Conservation (phyloP, 2,797 vertebrate genomes). For the Australoheros facetus region DNA sequence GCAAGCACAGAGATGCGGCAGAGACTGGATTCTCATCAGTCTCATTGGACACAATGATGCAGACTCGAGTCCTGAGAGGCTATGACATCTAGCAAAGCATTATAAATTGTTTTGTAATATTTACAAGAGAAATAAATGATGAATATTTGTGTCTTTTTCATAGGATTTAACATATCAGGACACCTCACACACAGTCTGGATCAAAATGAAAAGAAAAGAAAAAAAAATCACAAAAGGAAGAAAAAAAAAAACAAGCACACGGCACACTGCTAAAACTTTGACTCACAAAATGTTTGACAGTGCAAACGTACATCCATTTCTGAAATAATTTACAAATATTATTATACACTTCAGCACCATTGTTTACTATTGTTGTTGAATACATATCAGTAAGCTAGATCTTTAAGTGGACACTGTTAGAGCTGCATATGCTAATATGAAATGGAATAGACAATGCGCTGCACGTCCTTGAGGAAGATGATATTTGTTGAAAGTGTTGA, state of each 20-base stretch:
- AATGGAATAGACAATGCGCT: slow-evolving; percentile 15
- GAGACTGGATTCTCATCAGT: slow-evolving; percentile 56
- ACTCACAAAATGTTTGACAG: slow-evolving; percentile 80
- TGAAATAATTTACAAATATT: slow-evolving; percentile 84
- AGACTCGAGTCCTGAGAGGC: slow-evolving; percentile 68
- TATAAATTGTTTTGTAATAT: slow-evolving; percentile 69
- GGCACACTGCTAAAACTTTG: slow-evolving; percentile 74
- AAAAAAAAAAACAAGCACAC: slow-evolving; percentile 65
- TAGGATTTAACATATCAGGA: slow-evolving; percentile 68
- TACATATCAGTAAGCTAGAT: slow-evolving; percentile 78
- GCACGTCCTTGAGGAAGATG: slow-evolving; percentile 33
- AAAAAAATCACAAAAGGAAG: slow-evolving; percentile 59
- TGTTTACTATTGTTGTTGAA: slow-evolving; percentile 82
- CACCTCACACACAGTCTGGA: slow-evolving; percentile 66
- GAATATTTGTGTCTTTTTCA: slow-evolving; percentile 41
- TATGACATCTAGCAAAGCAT: slow-evolving; percentile 71
- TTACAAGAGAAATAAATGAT: slow-evolving; percentile 76
- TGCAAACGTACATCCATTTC: slow-evolving; percentile 82
- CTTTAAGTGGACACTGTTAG: slow-evolving; percentile 65
- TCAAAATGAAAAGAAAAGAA: slow-evolving; percentile 46
- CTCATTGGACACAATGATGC: slow-evolving; percentile 47
- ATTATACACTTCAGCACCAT: slow-evolving; percentile 87
- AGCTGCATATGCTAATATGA: slow-evolving; percentile 58
- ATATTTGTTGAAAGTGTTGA: slow-evolving; percentile 16
- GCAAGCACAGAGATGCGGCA: slow-evolving; percentile 61